Evolutionary conservation across 2,797 vertebrate species (phyloP).

Genomic region (Oreortyx pictus): DNA sequence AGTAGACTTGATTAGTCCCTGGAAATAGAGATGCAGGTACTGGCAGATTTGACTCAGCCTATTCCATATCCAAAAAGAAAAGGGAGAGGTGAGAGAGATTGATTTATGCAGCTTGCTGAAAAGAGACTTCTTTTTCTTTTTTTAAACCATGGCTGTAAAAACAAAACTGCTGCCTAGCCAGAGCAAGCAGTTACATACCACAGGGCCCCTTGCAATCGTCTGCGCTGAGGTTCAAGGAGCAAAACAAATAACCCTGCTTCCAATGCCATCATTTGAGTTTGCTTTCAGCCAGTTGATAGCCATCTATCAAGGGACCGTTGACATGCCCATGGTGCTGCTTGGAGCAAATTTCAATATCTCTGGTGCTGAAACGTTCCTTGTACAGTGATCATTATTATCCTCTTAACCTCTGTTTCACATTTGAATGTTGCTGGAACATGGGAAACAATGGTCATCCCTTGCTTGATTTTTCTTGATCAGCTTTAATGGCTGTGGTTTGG

Average conservation of each 20-base stretch:
- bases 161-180: background rate
- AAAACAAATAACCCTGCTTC: background rate
- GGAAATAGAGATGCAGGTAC: background rate
- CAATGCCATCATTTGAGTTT: background rate
- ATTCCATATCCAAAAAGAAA: background rate
- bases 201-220: background rate
- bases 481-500: background rate
- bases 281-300: background rate
- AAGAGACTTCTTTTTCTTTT: background rate
- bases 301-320: background rate
- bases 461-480: background rate
- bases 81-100: background rate
- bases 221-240: background rate
- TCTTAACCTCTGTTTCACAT: background rate
- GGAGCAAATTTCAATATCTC: background rate
- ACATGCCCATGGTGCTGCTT: background rate
- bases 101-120: background rate
- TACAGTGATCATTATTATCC: background rate
- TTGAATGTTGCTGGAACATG: background rate
- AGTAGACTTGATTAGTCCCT: background rate
- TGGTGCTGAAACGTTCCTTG: background rate
- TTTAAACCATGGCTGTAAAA: slow-evolving; percentile 1
- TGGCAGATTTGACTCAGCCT: background rate
- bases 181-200: background rate
- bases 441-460: background rate